These are phyloP conservation scores for Fabriciana adippe DNA, from an alignment of 2,888 invertebrate species.

Conservation along the genomic window DNA sequence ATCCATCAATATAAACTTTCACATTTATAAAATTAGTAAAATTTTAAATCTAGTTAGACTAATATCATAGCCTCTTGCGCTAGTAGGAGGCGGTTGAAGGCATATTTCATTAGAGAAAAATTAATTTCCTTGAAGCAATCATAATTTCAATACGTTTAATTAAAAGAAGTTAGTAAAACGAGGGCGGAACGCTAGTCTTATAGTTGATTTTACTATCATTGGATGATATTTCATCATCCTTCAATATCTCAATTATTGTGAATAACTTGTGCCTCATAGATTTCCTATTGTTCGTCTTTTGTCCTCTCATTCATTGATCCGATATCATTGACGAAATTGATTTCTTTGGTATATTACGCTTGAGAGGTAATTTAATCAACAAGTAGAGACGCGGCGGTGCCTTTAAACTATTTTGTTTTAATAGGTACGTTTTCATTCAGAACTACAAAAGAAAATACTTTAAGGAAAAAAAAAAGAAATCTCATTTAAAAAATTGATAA, in stretches of 20 bases:
- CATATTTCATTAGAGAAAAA: no score
- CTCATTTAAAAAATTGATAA: no score
- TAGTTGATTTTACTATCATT: not conserved
- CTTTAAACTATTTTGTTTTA: constrained; percentile 2
- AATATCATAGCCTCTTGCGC: no score
- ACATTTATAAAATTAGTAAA: no score
- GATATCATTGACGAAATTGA: constrained; percentile 17
- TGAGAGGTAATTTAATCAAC: constrained; percentile 21
- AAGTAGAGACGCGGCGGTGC: constrained; percentile 1
- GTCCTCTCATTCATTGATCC: constrained; percentile 38
- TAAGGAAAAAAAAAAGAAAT: no score
- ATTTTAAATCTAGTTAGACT: no score
- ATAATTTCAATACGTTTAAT: no score
- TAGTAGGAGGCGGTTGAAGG: no score
- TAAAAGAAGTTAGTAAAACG: no score
- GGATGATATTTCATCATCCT: constrained; percentile 19
- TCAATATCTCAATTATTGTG: constrained; percentile 51
- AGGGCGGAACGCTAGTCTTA: no score
- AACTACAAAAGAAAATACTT: not conserved
- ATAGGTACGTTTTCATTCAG: not conserved
- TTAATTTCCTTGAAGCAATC: no score
- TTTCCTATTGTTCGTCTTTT: constrained; percentile 65
- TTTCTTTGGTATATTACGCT: constrained; percentile 23
- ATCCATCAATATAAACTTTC: no score
- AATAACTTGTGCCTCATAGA: constrained; percentile 71